Evolutionary conservation across 2,797 vertebrate species (phyloP).

Genomic region (Morelia viridis): DNA sequence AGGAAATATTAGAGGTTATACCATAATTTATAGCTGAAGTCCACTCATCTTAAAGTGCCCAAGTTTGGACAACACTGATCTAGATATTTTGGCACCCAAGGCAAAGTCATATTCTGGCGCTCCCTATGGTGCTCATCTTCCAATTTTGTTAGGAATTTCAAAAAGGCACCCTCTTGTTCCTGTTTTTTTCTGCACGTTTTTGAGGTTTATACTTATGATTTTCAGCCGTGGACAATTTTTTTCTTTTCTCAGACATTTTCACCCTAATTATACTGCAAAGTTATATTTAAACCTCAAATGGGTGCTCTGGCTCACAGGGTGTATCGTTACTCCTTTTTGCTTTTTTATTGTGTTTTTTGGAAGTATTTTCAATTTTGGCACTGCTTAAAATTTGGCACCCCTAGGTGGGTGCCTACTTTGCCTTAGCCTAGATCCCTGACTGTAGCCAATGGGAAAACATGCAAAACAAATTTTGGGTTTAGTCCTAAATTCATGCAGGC

Average conservation of each 20-base stretch:
- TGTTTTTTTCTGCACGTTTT: not conserved
- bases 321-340: not conserved
- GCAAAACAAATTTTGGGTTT: not conserved
- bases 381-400: not conserved
- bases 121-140: not conserved
- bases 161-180: not conserved
- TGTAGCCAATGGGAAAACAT: not conserved
- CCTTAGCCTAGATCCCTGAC: not conserved
- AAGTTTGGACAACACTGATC: not conserved
- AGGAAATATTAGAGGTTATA: slow-evolving; percentile 31
- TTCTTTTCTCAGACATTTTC: not conserved
- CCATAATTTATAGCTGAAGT: not conserved
- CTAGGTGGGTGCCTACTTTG: not conserved
- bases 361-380: not conserved
- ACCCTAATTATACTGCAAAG: not conserved
- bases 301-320: not conserved
- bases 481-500: not conserved
- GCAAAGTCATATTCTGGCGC: not conserved
- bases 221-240: not conserved
- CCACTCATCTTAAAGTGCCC: too few species aligned
- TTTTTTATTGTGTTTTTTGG: not conserved
- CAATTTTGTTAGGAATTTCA: not conserved
- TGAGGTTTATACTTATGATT: not conserved
- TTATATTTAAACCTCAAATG: not conserved
- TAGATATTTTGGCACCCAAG: not conserved